phyloP scores from a whole-genome alignment of 92 coral and sea anemone genomes.

The Umimayanthus kanabou region DNA sequence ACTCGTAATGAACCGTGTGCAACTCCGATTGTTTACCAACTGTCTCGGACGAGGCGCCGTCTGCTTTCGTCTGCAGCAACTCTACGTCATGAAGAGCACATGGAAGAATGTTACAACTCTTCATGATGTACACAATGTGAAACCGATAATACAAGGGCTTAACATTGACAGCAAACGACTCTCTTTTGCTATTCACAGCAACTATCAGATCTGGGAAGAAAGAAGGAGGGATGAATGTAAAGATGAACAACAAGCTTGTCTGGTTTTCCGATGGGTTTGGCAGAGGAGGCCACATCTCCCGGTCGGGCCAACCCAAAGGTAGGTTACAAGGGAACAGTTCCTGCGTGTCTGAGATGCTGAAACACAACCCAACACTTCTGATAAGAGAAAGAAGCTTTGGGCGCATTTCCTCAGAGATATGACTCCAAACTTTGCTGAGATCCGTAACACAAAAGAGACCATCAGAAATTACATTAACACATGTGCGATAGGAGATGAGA shows the following conservation, averaged over 20 bases:
- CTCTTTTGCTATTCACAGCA: background rate
- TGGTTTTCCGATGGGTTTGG: no score
- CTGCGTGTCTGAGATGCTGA: no score
- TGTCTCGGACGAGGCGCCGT: background rate
- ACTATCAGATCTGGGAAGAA: background rate
- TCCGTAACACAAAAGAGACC: no score
- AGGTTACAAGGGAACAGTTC: no score
- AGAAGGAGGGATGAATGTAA: constrained; percentile 6
- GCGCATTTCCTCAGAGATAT: no score
- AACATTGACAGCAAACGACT: background rate
- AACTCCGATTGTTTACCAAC: background rate
- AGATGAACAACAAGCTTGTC: background rate
- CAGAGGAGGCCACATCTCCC: no score
- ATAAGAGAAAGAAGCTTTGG: no score
- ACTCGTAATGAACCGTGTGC: constrained; percentile 43
- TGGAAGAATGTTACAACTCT: background rate
- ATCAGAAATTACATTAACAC: constrained; percentile 21
- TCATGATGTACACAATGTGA: background rate
- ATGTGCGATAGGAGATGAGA: constrained; percentile 33
- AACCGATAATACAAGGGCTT: no score
- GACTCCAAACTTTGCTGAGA: no score
- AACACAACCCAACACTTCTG: no score
- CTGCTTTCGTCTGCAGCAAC: no score
- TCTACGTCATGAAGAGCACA: background rate
- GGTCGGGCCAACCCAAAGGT: no score